Base-by-base conservation (phyloP, 53 echinoderm and acorn worm species). In the Zoroaster sp. region DNA sequence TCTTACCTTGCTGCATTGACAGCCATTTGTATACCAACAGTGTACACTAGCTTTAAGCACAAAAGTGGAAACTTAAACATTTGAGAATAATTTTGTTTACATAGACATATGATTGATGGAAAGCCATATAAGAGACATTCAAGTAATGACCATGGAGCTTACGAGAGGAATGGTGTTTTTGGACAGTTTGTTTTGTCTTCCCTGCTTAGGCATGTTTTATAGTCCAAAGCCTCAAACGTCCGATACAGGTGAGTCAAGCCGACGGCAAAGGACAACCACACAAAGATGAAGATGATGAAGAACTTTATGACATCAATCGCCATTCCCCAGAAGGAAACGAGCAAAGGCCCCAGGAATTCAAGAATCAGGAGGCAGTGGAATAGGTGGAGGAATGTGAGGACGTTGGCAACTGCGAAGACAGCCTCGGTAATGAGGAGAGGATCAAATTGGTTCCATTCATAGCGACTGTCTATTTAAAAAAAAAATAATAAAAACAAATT, bases 181-280 rank as follows among this genome's bases (percentile, higher is more conserved):
- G 37, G 17, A 18, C 70, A 70, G 15, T 70, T 17, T 11, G 35
- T 3, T 33, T 36, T 37, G 12, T 70, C 36, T 1, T 0, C 0
- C 15, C 1, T 1, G 10, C 1, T 6, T 33, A 32, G 1, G 70
- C 70, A 70, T 14, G 18, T 18, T 6, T 36, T 33, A 0, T 35
- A 2, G 36, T 83, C 83, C 69, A 83, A 8, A 3, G 39, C 43
- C 45, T 83, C 83, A 83, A 83, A 83, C 4, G 83, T 83, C 43
- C 70, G 83, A 40, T 95, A 95, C 20, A 95, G 95, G 71, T 95
- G 95, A 4, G 93, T 87, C 38, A 95, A 88, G 2, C 95, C 95
- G 18, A 95, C 46, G 6, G 88, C 88, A 39, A 95, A 95, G 45
- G 95, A 93, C 11, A 88, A 28, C 49, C 88, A 81, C 3, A 95